Conservation (phyloP, 1,140 invertebrate species). For the Megalopta genalis region DNA sequence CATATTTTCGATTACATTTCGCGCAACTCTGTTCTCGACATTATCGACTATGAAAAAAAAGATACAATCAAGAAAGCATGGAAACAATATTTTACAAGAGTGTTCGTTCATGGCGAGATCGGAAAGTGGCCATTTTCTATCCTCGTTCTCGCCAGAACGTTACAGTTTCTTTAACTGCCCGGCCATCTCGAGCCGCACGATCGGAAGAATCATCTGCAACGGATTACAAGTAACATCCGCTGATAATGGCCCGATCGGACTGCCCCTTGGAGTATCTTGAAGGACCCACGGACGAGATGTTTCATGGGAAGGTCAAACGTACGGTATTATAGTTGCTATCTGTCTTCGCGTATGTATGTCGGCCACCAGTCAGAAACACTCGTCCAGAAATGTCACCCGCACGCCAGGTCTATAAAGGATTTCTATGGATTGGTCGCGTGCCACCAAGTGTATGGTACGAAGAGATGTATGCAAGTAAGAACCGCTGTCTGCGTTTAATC, state of each 20-base stretch:
- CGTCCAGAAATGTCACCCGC: slow-evolving; percentile 75
- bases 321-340: slow-evolving; percentile 71
- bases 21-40: too few relatives aligned
- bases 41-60: too few relatives aligned
- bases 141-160: neutral
- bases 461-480: slow-evolving; percentile 55
- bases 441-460: slow-evolving; percentile 69
- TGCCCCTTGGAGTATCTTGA: slow-evolving; percentile 68
- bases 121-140: neutral
- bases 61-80: neutral
- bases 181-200: slow-evolving; percentile 23
- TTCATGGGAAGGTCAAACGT: slow-evolving; percentile 66
- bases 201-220: slow-evolving; percentile 42
- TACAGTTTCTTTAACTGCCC: neutral
- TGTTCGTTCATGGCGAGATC: neutral
- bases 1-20: too few relatives aligned
- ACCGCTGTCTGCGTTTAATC: slow-evolving; percentile 50
- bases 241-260: slow-evolving; percentile 66
- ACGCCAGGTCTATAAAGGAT: slow-evolving; percentile 72
- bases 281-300: slow-evolving; percentile 61
- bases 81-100: neutral
- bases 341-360: slow-evolving; percentile 73
- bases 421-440: slow-evolving; percentile 78
- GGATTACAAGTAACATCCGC: slow-evolving; percentile 58
- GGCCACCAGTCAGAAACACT: slow-evolving; percentile 78